phyloP scores from a whole-genome alignment of 2,888 invertebrate species.

The Pomacea canaliculata region DNA sequence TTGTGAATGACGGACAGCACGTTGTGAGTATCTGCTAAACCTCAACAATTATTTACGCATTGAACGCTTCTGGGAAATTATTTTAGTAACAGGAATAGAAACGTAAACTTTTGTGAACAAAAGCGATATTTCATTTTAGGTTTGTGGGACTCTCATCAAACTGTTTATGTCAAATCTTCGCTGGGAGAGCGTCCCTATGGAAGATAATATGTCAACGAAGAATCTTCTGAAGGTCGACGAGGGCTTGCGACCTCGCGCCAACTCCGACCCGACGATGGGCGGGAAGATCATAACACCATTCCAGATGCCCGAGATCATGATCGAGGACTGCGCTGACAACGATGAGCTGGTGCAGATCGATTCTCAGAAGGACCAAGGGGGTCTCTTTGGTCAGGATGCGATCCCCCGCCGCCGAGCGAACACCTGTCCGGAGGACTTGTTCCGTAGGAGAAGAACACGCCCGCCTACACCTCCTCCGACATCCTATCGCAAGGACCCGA shows the following conservation, averaged over 20 bases:
- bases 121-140: too few species aligned
- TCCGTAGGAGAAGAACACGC: constrained; percentile 23
- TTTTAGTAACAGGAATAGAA: too few species aligned
- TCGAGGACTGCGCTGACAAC: constrained; percentile 31
- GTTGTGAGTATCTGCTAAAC: too few species aligned
- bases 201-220: not conserved
- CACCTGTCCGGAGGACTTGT: constrained; percentile 39
- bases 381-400: constrained; percentile 9
- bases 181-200: not conserved
- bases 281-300: constrained; percentile 7
- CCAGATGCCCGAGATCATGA: constrained; percentile 34
- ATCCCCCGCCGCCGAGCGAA: constrained; percentile 30
- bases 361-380: constrained; percentile 5
- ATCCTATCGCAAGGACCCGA: constrained; percentile 1
- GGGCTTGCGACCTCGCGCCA: constrained; percentile 32
- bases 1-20: too few species aligned
- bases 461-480: constrained; percentile 32
- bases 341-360: constrained; percentile 5
- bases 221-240: constrained; percentile 31
- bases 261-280: constrained; percentile 32
- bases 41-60: too few species aligned
- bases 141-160: too few species aligned
- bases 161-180: too few species aligned
- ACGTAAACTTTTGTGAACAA: too few species aligned
- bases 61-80: too few species aligned